These are phyloP conservation scores for Limanda limanda DNA, from an alignment of 2,113 vertebrate genomes.

Conservation along the genomic window DNA sequence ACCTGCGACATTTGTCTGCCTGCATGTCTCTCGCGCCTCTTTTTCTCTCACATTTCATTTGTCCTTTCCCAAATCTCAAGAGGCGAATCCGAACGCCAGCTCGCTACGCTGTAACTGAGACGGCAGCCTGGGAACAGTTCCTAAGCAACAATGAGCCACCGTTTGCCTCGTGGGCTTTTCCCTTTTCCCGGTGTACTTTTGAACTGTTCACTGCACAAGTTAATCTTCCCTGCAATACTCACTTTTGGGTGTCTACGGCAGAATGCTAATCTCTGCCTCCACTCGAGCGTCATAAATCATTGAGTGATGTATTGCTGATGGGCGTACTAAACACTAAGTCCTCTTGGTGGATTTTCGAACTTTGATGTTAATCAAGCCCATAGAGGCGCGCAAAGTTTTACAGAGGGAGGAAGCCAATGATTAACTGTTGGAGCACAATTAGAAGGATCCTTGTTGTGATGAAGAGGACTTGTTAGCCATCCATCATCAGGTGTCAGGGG, in stretches of 20 bases:
- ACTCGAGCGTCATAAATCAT: slow-evolving; percentile 59
- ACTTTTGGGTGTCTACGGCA: slow-evolving; percentile 51
- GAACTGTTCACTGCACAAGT: slow-evolving; percentile 54
- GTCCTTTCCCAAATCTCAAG: slow-evolving; percentile 50
- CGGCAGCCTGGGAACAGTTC: slow-evolving; percentile 62
- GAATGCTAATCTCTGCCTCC: slow-evolving; percentile 64
- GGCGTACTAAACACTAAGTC: slow-evolving; percentile 37
- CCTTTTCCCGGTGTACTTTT: slow-evolving; percentile 43
- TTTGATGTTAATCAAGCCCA: slow-evolving; percentile 49
- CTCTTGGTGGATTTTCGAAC: slow-evolving; percentile 43
- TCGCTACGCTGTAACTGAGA: slow-evolving; percentile 37
- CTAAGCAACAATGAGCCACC: slow-evolving; percentile 75
- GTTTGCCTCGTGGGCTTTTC: slow-evolving; percentile 58
- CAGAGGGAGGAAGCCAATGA: slow-evolving; percentile 35
- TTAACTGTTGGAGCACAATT: slow-evolving; percentile 54
- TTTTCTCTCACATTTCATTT: slow-evolving; percentile 47
- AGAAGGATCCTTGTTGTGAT: slow-evolving; percentile 33
- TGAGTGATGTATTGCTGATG: slow-evolving; percentile 55
- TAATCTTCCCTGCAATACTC: slow-evolving; percentile 65
- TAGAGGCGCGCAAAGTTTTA: slow-evolving; percentile 24
- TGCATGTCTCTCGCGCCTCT: slow-evolving; percentile 26
- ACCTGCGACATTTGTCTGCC: slow-evolving; percentile 8
- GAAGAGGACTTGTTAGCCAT: slow-evolving; percentile 42
- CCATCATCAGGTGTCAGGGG: slow-evolving; percentile 51
- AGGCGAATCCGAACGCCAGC: slow-evolving; percentile 39